phyloP scores from a whole-genome alignment of 2,888 invertebrate genomes.

The Asteroscopus sphinx region DNA sequence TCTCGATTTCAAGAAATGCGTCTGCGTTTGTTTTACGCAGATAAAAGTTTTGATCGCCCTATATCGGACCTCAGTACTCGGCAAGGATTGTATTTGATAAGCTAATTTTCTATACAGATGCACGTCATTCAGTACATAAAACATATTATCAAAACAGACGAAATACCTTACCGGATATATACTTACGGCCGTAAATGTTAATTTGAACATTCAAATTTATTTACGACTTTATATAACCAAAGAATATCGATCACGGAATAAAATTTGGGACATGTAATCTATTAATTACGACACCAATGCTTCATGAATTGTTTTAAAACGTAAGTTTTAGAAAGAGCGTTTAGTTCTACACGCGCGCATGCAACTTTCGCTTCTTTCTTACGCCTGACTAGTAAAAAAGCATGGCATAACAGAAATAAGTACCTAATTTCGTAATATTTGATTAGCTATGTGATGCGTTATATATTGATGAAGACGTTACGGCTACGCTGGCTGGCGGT shows the following conservation, averaged over 20 bases:
- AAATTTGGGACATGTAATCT: conserved; percentile 53
- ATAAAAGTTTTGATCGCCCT: no score
- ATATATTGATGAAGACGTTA: conserved; percentile 47
- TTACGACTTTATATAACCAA: conserved; percentile 58
- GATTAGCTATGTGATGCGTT: conserved; percentile 44
- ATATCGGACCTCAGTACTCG: no score
- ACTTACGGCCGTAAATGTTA: conserved; percentile 9
- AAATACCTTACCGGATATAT: conserved; percentile 3
- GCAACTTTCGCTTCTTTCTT: conserved; percentile 79
- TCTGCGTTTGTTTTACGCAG: no score
- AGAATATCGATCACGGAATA: conserved; percentile 56
- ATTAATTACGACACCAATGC: conserved; percentile 58
- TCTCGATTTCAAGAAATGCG: no score
- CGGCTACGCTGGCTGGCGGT: conserved; percentile 49
- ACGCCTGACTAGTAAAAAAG: conserved; percentile 66
- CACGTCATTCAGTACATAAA: not conserved
- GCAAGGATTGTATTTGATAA: conserved; percentile 14
- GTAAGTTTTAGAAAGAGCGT: conserved; percentile 68
- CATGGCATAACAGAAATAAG: conserved; percentile 54
- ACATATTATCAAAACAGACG: not conserved
- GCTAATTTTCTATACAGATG: conserved; percentile 7
- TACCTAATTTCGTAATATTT: conserved; percentile 58
- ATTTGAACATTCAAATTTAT: conserved; percentile 15
- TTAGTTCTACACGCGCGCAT: conserved; percentile 66
- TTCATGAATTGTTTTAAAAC: conserved; percentile 61